Evolutionary conservation across 1,140 invertebrate species (phyloP).

Genomic region (Meloidogyne hapla): DNA sequence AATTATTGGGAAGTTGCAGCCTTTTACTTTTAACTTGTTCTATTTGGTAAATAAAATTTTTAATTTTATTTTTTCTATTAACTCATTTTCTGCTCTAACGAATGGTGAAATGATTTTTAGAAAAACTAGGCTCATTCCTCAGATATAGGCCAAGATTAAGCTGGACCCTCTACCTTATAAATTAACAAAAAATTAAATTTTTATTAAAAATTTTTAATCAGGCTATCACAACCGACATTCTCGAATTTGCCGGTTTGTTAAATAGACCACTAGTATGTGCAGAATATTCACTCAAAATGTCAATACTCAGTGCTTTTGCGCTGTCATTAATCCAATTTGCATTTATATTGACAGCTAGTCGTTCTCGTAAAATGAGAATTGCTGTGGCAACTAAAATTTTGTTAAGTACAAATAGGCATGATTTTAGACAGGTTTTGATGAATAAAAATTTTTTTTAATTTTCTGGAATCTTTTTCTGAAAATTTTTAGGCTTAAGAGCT

Average conservation of each 20-base stretch:
- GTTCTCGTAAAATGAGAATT: conserved; percentile 62
- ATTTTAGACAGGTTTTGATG: conserved; percentile 46
- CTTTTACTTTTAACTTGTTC: no score
- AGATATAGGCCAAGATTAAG: no score
- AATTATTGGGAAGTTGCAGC: no score
- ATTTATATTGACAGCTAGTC: conserved; percentile 56
- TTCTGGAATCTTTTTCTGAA: no score
- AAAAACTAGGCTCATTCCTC: no score
- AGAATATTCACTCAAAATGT: conserved; percentile 48
- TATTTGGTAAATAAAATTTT: background rate
- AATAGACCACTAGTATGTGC: conserved; percentile 60
- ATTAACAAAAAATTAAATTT: background rate
- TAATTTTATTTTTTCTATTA: no score
- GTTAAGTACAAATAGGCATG: conserved; percentile 33
- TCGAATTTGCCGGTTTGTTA: conserved; percentile 92
- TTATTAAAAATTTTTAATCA: conserved; percentile 25
- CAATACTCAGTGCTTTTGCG: conserved; percentile 62
- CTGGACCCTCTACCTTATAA: background rate
- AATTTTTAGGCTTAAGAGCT: no score
- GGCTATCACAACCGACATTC: conserved; percentile 80
- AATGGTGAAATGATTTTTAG: no score
- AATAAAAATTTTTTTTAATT: background rate
- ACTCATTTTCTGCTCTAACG: no score
- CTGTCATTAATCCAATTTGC: conserved; percentile 61
- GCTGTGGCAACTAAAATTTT: conserved; percentile 58